phyloP scores from a whole-genome alignment of 2,797 vertebrate species.

The Catostomus latipinnis region DNA sequence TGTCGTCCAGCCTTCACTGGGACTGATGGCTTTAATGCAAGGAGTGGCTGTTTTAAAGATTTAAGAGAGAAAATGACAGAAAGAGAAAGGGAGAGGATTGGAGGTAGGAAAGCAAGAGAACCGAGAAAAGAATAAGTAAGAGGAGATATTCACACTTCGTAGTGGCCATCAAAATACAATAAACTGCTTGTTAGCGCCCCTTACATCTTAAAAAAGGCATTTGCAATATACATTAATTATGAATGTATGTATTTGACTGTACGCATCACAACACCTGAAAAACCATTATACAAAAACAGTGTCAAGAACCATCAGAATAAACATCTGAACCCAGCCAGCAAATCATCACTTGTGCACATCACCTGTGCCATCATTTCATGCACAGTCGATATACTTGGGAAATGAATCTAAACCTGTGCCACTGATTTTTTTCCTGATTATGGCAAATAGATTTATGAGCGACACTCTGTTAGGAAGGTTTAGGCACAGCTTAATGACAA shows the following conservation, averaged over 20 bases:
- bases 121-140: not conserved
- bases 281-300: constrained; percentile 4
- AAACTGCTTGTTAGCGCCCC: not conserved
- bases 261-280: constrained; percentile 11
- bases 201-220: constrained; percentile 15
- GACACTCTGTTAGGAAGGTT: constrained; percentile 45
- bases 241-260: not conserved
- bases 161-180: not conserved
- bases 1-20: constrained; percentile 98
- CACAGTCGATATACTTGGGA: constrained; percentile 20
- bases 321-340: constrained; percentile 44
- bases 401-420: constrained; percentile 46
- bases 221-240: constrained; percentile 2
- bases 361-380: constrained; percentile 46
- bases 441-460: constrained; percentile 54
- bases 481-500: constrained; percentile 55
- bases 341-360: constrained; percentile 30
- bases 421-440: constrained; percentile 51
- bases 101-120: constrained; percentile 19
- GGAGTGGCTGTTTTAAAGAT: constrained; percentile 87
- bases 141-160: not conserved
- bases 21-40: constrained; percentile 99
- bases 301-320: constrained; percentile 33
- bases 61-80: too few species aligned
- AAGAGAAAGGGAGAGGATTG: constrained; percentile 9